Percentiles rank a stretch among this genome's conserved stretches.
Evolutionary conservation across 2,888 invertebrate genomes (phyloP).

Genomic region (Leucoptera coffeella): DNA sequence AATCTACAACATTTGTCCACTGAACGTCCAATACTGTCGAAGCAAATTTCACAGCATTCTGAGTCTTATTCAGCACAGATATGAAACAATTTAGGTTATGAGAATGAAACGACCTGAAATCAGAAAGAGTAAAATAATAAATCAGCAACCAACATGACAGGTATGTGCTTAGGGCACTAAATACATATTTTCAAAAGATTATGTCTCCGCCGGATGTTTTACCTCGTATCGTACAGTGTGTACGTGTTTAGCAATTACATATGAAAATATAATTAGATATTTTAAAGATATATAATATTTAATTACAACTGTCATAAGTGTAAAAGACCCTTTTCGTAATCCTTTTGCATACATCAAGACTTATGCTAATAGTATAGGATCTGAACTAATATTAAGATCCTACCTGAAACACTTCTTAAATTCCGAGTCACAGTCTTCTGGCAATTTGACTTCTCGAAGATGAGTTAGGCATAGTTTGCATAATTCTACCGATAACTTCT

Average conservation of each 20-base stretch:
- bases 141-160: neutral
- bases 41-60: conserved; percentile 11
- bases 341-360: too few species aligned
- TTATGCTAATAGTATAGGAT: too few species aligned
- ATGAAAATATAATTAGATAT: too few species aligned
- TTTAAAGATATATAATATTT: too few species aligned
- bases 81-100: conserved; percentile 18
- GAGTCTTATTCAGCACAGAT: conserved; percentile 14
- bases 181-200: too few species aligned
- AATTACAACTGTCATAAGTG: too few species aligned
- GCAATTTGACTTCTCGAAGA: conserved; percentile 9
- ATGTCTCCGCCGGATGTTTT: too few species aligned
- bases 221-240: too few species aligned
- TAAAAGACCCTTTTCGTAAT: too few species aligned
- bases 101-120: conserved; percentile 12
- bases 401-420: conserved; percentile 4
- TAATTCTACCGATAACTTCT: conserved; percentile 13
- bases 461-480: conserved; percentile 15
- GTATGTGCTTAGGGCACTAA: too few species aligned
- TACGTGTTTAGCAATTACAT: too few species aligned
- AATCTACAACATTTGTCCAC: conserved; percentile 13
- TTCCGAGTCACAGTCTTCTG: conserved; percentile 8
- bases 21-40: conserved; percentile 8
- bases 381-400: too few species aligned
- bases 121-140: neutral